Evolutionary conservation across 1,140 invertebrate genomes (phyloP), one percentile per base, ranked within the genome.

Genomic region (Pemphigus obesinymphae): DNA sequence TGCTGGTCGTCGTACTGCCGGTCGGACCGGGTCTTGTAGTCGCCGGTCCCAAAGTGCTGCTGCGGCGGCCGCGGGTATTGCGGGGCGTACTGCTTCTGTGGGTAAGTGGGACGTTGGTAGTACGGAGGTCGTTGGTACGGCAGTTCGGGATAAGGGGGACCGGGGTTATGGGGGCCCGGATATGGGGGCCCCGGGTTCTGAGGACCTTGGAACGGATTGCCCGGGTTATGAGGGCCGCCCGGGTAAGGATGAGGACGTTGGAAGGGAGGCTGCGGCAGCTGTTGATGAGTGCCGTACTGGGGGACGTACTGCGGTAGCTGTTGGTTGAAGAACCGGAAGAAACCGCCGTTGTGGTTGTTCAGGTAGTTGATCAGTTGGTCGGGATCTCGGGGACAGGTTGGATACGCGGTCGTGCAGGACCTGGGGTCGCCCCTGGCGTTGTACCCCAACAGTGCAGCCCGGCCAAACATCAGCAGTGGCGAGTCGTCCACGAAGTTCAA

Each of bases 271-370:
- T n/a, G n/a, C n/a, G n/a, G n/a, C n/a, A n/a, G 66, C 17, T 1
- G 40, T 31, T 72, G 68, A 7, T 48, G 6, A 7, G 1, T 40
- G 17, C 40, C 82, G 73, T 84, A 84, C 68, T 84, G 84, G 6
- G 84, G 84, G 15, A 82, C 83, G 43, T 84, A 84, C 26, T 84
- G 83, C 20, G 73, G 78, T 17, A 84, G 31, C 58, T 85, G 84
- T 61, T 84, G 84, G 81, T 89, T 91, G 85, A 95, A 94, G 84
- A 92, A 93, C 80, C 92, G 89, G 85, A 94, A 95, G 86, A 95
- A 94, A 13, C 94, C 94, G 55, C 94, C 94, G 82, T 94, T 94
- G 85, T 95, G 90, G 87, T 95, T 95, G 87, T 95, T 95, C 66
- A 95, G 88, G 85, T 95, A 95, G 85, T 93, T 88, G 43, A 94